These are phyloP conservation scores for Chelmon rostratus DNA, from an alignment of 2,797 vertebrate genomes.

Conservation along the genomic window DNA sequence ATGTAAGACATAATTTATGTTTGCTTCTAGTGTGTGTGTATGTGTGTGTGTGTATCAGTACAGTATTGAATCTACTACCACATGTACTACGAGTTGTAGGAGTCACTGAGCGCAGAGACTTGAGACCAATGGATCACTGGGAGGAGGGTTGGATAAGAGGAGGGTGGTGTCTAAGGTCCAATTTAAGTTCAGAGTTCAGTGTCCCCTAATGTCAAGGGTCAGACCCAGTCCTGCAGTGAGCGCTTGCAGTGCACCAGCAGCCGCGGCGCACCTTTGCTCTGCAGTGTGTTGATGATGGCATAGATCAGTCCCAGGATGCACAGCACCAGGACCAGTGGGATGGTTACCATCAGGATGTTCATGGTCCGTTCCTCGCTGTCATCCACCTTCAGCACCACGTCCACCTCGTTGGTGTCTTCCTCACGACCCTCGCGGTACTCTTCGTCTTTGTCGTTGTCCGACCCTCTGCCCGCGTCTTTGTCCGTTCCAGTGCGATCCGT, in stretches of 20 bases:
- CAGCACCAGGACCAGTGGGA: slow-evolving; percentile 94
- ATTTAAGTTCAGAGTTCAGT: slow-evolving; percentile 60
- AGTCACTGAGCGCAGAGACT: slow-evolving; percentile 57
- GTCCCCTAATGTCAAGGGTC: slow-evolving; percentile 69
- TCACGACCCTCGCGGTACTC: slow-evolving; percentile 79
- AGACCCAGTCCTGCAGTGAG: slow-evolving; percentile 98
- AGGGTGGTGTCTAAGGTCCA: slow-evolving; percentile 39
- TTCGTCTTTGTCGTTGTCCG: slow-evolving; percentile 55
- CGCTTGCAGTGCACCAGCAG: slow-evolving; percentile 97
- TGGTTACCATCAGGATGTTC: slow-evolving; percentile 93
- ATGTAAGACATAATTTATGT: slow-evolving; percentile 47
- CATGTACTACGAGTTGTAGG: slow-evolving; percentile 50
- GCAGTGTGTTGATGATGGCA: slow-evolving; percentile 94
- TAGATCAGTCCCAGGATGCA: slow-evolving; percentile 95
- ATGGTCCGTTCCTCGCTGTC: slow-evolving; percentile 92
- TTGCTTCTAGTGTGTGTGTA: slow-evolving; percentile 36
- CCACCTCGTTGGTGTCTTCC: slow-evolving; percentile 89
- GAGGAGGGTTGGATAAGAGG: slow-evolving; percentile 38
- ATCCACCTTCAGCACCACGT: slow-evolving; percentile 94
- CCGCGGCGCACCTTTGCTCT: slow-evolving; percentile 94
- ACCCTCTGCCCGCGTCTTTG: slow-evolving; percentile 51
- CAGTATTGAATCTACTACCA: slow-evolving; percentile 69
- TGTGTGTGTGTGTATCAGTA: slow-evolving; percentile 48
- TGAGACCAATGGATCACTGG: slow-evolving; percentile 50
- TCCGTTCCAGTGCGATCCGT: slow-evolving; percentile 58